Base-by-base conservation (phyloP, 2,888 invertebrate genomes). In the Idaea dimidiata region DNA sequence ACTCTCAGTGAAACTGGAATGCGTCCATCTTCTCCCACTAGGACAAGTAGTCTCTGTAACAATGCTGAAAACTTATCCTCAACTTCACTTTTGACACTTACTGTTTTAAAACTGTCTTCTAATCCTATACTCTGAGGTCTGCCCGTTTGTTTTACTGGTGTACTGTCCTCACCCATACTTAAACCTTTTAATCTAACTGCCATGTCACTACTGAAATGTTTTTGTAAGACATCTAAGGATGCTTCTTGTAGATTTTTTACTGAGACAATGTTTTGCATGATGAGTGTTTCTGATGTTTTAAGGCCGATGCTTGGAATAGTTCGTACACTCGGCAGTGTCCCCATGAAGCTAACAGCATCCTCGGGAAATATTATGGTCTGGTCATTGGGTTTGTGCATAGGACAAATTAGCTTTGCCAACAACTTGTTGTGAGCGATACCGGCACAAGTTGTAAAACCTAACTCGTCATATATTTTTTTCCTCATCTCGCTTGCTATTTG, bases 381-480 rank as follows among this genome's bases (percentile, higher is more conserved):
- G 77, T 97, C 95, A 83, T 97, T 95, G 6, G 97, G 97, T 83
- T 97, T 97, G 79, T 96, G 93, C 68, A 94, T 87, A 54, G 94
- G 93, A 69, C 96, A 95, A 59, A 94, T 95, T 68, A 97, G 87
- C 88, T 97, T 97, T 2, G 97, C 96, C 77, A 97, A 84, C 65
- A 97, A 85, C 87, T 97, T 97, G 83, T 97, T 97, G 76, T 97
- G 96, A 43, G 96, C 95, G 67, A 97, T 94, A 59, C 97, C 97
- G 53, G 97, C 97, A 90, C 97, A 96, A 72, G 95, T 95, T 1
- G 97, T 97, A 66, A 97, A 93, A 60, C 95, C 94, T 70, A 97
- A 88, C 69, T 96, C 95, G 64, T 93, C 90, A 71, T 91, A 93
- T 71, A 97, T 92, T 72, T 94, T 94, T 68, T 95, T 91, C 61